Evolutionary conservation across 30 jellyfish, hydroid and myxozoan genomes (phyloP).

Genomic region (Turritopsis dohrnii): DNA sequence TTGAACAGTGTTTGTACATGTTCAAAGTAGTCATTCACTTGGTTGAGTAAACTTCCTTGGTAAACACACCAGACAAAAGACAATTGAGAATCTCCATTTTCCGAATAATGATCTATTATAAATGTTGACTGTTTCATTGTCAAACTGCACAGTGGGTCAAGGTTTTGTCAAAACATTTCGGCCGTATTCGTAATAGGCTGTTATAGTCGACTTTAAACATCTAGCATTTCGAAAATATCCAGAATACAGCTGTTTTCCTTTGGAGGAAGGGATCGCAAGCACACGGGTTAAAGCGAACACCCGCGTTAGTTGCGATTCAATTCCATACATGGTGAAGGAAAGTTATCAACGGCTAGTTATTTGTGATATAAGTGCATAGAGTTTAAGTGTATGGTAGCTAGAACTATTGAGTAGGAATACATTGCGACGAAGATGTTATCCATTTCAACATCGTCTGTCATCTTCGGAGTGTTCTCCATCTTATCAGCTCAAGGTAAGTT

Average conservation of each 20-base stretch:
- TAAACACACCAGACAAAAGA: conserved; percentile 1
- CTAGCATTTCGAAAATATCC: not conserved
- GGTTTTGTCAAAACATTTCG: not conserved
- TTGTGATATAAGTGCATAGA: not conserved
- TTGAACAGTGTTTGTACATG: not conserved
- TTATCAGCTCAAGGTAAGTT: not conserved
- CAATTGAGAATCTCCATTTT: not conserved
- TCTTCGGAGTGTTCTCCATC: not conserved
- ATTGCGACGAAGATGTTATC: not conserved
- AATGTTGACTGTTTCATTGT: not conserved
- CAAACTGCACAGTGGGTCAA: conserved; percentile 11
- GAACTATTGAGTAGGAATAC: not conserved
- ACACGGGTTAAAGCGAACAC: conserved; percentile 16
- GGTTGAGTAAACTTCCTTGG: conserved; percentile 15
- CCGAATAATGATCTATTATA: not conserved
- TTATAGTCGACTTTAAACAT: not conserved
- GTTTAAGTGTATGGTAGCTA: not conserved
- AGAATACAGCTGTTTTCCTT: conserved; percentile 15
- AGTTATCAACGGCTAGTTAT: not conserved
- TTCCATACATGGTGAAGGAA: not conserved
- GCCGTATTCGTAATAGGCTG: not conserved
- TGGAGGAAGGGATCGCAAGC: conserved; percentile 17
- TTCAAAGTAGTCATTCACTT: not conserved
- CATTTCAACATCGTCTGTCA: not conserved
- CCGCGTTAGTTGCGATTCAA: conserved; percentile 23